phyloP scores from a whole-genome alignment of 1,140 invertebrate genomes.

The Atta texana region DNA sequence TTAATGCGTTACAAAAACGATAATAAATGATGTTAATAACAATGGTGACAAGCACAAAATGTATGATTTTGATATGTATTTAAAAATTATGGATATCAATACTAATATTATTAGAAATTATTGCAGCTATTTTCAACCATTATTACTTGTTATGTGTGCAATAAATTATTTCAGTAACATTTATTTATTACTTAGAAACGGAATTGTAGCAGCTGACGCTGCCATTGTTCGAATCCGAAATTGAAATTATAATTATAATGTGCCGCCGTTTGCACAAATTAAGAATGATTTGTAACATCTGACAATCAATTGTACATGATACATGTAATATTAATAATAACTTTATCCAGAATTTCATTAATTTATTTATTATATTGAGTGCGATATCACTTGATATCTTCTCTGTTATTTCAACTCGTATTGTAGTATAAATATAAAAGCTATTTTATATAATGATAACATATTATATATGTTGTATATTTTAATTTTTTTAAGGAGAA shows the following conservation, averaged over 20 bases:
- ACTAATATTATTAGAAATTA: conserved; percentile 29
- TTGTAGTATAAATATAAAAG: not conserved
- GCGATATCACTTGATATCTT: not conserved
- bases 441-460: no score
- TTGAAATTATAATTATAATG: conserved; percentile 26
- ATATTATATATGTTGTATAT: not conserved
- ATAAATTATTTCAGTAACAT: conserved; percentile 45
- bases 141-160: conserved; percentile 11
- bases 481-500: not conserved
- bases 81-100: conserved; percentile 39
- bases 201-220: not conserved
- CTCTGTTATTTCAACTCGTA: not conserved
- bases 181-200: conserved; percentile 43
- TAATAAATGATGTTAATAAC: not conserved
- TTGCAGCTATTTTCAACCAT: not conserved
- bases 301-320: conserved; percentile 15
- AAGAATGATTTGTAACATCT: conserved; percentile 36
- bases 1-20: not conserved
- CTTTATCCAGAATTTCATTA: conserved; percentile 24
- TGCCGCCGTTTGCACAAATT: conserved; percentile 7
- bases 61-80: not conserved
- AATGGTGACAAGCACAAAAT: conserved; percentile 9
- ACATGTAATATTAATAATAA: conserved; percentile 11
- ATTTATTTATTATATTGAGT: conserved; percentile 38
- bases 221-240: conserved; percentile 1